Evolutionary conservation across 2,797 vertebrate genomes (phyloP), one percentile per base, ranked within the genome.

Genomic region (Buphagus erythrorhynchus): DNA sequence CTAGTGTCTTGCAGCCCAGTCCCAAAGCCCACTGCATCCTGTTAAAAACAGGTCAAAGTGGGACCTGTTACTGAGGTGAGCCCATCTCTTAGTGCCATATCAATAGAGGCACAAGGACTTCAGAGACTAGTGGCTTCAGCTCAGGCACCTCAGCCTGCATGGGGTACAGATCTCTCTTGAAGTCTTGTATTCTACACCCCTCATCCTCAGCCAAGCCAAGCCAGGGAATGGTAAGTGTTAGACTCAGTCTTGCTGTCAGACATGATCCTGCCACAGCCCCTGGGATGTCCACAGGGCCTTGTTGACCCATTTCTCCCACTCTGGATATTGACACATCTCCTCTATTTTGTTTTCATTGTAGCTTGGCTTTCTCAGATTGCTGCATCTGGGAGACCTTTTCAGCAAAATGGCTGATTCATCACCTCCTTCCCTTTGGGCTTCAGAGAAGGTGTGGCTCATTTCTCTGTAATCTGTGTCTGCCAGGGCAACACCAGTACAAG

Each of bases 231-330:
- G 26, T 46, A 73, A 48, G 29, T 55, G 9, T 81, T 43, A 65
- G 68, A 38, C 10, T 65, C 10, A 45, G 54, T n/a, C n/a, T 79
- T 82, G n/a, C 16, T 4, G 0, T 43, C 52, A 75, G 29, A 68
- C 6, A 4, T 29, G n/a, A 24, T 35, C 46, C 46, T 75, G 22
- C 26, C 46, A 72, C 67, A 85, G 57, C 13, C 22, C 6, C 49
- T 0, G 6, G 29, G 19, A 40, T 0, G 1, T 33, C 40, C 1
- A 0, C 1, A 2, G 26, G 21, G 16, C 51, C 28, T 67, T 43
- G 43, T 5, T 8, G 46, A 76, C 29, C 55, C 13, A 8, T 28
- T 0, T 0, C n/a, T 81, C 58, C 20, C 51, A 13, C 8, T 17
- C 25, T 3, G 2, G 28, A 11, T 78, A 72, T 22, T 2, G 1